A percentile compares a stretch with the other conserved stretches of the same genome.
Conservation (phyloP, 1,140 invertebrate genomes). For the Scaptomyza hsui region DNA sequence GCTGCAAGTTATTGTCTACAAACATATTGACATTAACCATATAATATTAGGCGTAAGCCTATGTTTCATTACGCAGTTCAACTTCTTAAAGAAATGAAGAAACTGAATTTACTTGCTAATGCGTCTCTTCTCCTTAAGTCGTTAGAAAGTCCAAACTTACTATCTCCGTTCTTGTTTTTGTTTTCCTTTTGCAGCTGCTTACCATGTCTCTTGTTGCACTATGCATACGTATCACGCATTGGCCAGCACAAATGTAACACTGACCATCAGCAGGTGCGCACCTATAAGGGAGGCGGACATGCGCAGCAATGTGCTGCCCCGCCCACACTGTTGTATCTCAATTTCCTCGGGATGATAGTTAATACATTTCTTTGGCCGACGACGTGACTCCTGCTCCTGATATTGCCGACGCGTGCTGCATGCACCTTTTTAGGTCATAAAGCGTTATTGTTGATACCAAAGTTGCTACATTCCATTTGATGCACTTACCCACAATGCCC, state of each 20-base stretch:
- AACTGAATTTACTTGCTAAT: constrained; percentile 2
- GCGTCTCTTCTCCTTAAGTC: neutral
- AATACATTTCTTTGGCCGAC: constrained; percentile 91
- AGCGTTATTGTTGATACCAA: no score
- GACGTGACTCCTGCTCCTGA: constrained; percentile 87
- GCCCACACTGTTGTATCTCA: constrained; percentile 90
- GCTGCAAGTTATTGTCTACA: constrained; percentile 78
- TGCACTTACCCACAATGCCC: constrained; percentile 69
- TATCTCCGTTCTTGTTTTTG: neutral
- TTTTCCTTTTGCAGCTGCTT: neutral
- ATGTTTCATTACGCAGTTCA: constrained; percentile 28
- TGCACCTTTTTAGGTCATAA: constrained; percentile 62
- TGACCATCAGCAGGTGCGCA: constrained; percentile 75
- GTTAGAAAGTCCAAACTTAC: neutral
- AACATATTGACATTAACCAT: constrained; percentile 63
- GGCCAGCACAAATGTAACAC: constrained; percentile 70
- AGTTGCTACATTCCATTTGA: neutral
- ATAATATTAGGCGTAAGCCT: constrained; percentile 28
- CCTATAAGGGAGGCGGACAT: constrained; percentile 63
- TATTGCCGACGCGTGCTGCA: constrained; percentile 85
- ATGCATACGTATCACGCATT: constrained; percentile 81
- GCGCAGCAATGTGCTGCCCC: constrained; percentile 71
- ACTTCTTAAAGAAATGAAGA: constrained; percentile 6
- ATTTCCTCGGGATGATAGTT: constrained; percentile 95
- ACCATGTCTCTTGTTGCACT: constrained; percentile 13